Evolutionary conservation across 2,888 invertebrate genomes (phyloP).

Genomic region (Cephus pulcher): DNA sequence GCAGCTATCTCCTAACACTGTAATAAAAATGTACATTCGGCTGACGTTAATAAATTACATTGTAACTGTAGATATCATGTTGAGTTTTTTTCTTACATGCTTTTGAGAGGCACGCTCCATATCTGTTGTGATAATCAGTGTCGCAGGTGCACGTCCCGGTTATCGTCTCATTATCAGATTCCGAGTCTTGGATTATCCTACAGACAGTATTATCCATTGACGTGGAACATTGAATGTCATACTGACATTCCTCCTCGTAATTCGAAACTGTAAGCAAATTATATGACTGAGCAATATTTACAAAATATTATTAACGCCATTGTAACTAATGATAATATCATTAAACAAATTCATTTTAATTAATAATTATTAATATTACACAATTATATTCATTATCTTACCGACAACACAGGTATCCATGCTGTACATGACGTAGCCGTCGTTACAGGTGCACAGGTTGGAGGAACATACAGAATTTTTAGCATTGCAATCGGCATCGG

Average conservation of each 20-base stretch:
- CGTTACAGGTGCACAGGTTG: constrained; percentile 32
- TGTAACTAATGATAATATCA: neutral
- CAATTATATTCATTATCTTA: constrained; percentile 23
- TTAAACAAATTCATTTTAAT: neutral
- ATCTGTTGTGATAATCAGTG: constrained; percentile 21
- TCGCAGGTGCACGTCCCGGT: constrained; percentile 30
- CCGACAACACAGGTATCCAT: constrained; percentile 33
- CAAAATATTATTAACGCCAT: neutral
- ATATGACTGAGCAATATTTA: neutral
- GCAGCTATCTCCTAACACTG: neutral
- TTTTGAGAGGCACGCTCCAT: neutral
- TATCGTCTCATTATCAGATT: neutral
- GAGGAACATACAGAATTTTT: constrained; percentile 33
- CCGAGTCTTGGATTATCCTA: neutral
- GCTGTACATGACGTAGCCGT: constrained; percentile 24
- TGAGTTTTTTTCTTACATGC: neutral
- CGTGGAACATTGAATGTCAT: constrained; percentile 41
- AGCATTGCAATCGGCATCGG: constrained; percentile 25
- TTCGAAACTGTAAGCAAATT: constrained; percentile 24
- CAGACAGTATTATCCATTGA: constrained; percentile 26
- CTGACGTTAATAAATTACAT: neutral
- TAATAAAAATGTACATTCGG: constrained; percentile 5
- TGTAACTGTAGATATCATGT: neutral
- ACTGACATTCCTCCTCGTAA: constrained; percentile 33
- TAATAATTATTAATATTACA: neutral